Percentiles rank a stretch among this genome's conserved stretches.
These are phyloP conservation scores for Arrhopalites spinosus DNA, from an alignment of 2,888 invertebrate genomes.

Conservation along the genomic window DNA sequence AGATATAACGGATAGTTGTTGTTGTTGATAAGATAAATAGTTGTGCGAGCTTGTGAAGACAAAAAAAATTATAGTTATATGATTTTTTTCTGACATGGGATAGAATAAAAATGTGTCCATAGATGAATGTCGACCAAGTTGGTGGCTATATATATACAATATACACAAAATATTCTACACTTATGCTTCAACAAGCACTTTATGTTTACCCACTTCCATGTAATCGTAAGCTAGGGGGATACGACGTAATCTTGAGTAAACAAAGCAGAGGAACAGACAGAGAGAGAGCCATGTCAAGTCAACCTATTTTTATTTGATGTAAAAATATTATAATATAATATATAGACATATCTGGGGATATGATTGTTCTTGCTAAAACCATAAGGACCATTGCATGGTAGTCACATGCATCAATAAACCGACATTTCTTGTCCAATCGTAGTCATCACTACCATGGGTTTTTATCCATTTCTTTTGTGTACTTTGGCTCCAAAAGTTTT, in stretches of 20 bases:
- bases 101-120: neutral
- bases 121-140: neutral
- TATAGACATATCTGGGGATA: neutral
- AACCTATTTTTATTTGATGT: neutral
- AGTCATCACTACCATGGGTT: neutral
- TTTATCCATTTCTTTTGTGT: neutral
- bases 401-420: neutral
- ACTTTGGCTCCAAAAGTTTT: neutral
- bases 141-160: neutral
- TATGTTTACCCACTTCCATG: slow-evolving; percentile 9
- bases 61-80: too few species aligned
- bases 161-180: neutral
- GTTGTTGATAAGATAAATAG: slow-evolving; percentile 7
- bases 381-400: neutral
- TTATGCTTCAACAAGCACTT: neutral
- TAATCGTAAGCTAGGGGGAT: slow-evolving; percentile 25
- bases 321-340: neutral
- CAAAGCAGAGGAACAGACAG: neutral
- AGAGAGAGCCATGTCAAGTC: neutral
- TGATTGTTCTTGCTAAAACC: neutral
- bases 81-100: too few species aligned
- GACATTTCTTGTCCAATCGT: neutral
- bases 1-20: slow-evolving; percentile 5
- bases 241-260: slow-evolving; percentile 29
- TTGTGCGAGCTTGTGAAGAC: neutral